Conservation (phyloP, 2,113 vertebrate species). For the Sceloporus undulatus region DNA sequence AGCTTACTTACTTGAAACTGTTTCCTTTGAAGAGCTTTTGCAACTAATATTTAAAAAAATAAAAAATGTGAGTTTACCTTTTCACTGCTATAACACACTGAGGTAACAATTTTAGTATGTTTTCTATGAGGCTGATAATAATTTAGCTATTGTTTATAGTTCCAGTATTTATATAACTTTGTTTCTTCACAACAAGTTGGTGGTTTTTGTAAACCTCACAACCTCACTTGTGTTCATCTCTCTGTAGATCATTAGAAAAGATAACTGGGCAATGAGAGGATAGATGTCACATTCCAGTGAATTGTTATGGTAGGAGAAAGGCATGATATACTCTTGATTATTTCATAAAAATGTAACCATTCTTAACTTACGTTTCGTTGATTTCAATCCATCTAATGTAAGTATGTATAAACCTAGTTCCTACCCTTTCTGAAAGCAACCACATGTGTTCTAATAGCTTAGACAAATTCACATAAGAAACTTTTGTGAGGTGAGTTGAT, state of each 20-base stretch:
- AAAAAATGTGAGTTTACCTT: conserved; percentile 24
- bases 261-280: background rate
- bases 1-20: background rate
- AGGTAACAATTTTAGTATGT: background rate
- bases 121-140: background rate
- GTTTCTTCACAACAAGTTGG: background rate
- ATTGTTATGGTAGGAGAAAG: background rate
- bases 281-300: background rate
- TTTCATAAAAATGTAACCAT: background rate
- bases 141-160: background rate
- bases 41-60: conserved; percentile 33
- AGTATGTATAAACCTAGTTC: too few species aligned
- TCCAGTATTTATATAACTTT: too few species aligned
- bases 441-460: too few species aligned
- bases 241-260: background rate
- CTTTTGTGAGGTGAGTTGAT: too few species aligned
- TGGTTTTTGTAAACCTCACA: background rate
- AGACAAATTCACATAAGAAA: too few species aligned
- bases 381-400: too few species aligned
- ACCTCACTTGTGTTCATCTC: background rate
- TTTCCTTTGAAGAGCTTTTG: conserved; percentile 25
- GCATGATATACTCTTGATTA: background rate
- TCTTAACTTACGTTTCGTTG: too few species aligned
- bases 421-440: too few species aligned
- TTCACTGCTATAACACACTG: background rate